Percentiles rank a stretch among this genome's conserved stretches.
Conservation (phyloP, 2,113 vertebrate species). For the Raja brachyura region DNA sequence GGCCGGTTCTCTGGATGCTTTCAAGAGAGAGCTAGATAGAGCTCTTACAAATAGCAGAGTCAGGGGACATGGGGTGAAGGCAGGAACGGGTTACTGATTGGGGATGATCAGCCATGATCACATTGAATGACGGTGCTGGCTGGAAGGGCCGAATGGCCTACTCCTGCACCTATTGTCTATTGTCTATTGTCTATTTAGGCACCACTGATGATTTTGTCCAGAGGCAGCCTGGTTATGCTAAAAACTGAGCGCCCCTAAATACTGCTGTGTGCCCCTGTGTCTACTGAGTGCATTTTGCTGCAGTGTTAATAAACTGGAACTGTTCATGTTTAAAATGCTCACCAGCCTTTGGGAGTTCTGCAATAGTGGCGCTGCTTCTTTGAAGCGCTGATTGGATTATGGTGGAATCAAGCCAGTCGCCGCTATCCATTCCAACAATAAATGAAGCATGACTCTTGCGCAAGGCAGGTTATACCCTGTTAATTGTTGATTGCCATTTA, state of each 20-base stretch:
- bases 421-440: neutral
- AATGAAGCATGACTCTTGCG: neutral
- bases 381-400: neutral
- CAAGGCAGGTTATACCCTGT: neutral
- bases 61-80: no score
- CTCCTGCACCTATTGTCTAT: no score
- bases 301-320: neutral
- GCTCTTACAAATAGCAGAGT: no score
- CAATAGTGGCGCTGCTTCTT: neutral
- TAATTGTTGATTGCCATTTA: neutral
- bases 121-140: no score
- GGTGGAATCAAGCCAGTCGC: neutral
- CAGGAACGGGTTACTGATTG: no score
- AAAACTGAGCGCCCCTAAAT: neutral
- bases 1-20: no score
- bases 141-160: no score
- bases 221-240: neutral
- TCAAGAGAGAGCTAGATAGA: no score
- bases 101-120: no score
- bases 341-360: neutral
- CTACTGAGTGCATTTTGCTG: neutral
- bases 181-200: no score
- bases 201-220: neutral
- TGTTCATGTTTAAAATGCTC: neutral
- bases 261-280: neutral